A percentile compares a stretch with the other conserved stretches of the same genome.
Evolutionary conservation across 2,888 invertebrate species (phyloP).

Genomic region (Muschampia plurimacula): DNA sequence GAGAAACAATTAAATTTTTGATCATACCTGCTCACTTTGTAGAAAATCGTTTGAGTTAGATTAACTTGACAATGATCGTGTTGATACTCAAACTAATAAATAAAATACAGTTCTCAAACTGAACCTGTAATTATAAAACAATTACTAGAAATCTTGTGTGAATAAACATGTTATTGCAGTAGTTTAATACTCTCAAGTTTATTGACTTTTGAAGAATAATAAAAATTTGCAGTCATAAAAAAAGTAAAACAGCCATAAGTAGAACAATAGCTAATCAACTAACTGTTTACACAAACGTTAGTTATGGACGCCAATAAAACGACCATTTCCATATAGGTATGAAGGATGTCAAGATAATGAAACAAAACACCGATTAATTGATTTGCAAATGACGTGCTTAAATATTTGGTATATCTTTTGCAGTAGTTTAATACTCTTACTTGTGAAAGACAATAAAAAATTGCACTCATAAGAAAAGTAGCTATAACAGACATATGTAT

Average conservation of each 20-base stretch:
- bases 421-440: too few species aligned
- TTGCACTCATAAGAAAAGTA: too few species aligned
- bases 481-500: too few species aligned
- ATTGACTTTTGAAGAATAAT: neutral
- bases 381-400: conserved; percentile 39
- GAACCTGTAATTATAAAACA: neutral
- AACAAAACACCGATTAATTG: conserved; percentile 42
- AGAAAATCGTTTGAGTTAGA: conserved; percentile 10
- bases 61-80: conserved; percentile 6
- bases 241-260: conserved; percentile 8
- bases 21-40: conserved; percentile 1
- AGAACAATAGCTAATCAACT: conserved; percentile 25
- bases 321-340: conserved; percentile 29
- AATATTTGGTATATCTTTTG: conserved; percentile 36
- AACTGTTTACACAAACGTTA: conserved; percentile 28
- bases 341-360: conserved; percentile 42
- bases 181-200: neutral
- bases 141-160: neutral
- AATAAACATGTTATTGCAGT: neutral
- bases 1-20: conserved; percentile 24
- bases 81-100: neutral
- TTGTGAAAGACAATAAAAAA: too few species aligned
- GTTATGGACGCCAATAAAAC: conserved; percentile 29
- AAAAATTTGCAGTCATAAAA: conserved; percentile 14
- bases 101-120: neutral